A percentile compares a stretch with the other conserved stretches of the same genome.
phyloP scores from a whole-genome alignment of 2,888 invertebrate genomes.

The Zele albiditarsus region DNA sequence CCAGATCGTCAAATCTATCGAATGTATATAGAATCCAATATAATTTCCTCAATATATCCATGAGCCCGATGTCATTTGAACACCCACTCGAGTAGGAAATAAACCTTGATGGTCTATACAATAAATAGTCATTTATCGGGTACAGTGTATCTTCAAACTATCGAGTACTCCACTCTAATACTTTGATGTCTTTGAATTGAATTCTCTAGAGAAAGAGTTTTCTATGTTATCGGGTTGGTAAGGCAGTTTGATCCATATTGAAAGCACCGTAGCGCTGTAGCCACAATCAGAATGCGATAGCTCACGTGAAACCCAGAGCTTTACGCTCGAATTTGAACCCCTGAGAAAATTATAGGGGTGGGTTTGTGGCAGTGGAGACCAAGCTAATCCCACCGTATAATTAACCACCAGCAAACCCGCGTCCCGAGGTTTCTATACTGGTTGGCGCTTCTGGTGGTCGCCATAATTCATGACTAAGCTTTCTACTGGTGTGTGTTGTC shows the following conservation, averaged over 20 bases:
- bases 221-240: conserved; percentile 4
- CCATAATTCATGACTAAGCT: conserved; percentile 68
- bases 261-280: conserved; percentile 44
- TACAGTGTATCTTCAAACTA: too few relatives aligned
- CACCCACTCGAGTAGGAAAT: neutral
- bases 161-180: too few relatives aligned
- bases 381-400: conserved; percentile 70
- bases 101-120: neutral
- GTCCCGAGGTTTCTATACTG: conserved; percentile 3
- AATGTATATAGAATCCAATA: neutral
- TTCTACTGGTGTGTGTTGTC: conserved; percentile 55
- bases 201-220: conserved; percentile 3
- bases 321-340: conserved; percentile 65
- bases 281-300: conserved; percentile 54
- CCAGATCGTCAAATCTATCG: neutral
- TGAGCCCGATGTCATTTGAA: neutral
- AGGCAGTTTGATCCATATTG: conserved; percentile 6
- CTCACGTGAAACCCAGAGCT: conserved; percentile 53
- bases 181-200: too few relatives aligned
- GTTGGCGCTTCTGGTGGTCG: conserved; percentile 55
- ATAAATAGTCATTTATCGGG: too few relatives aligned
- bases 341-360: conserved; percentile 68
- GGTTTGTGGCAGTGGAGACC: conserved; percentile 62
- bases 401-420: conserved; percentile 66
- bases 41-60: neutral